These are phyloP conservation scores for Anniella stebbinsi DNA, from an alignment of 2,797 vertebrate species.

Conservation along the genomic window DNA sequence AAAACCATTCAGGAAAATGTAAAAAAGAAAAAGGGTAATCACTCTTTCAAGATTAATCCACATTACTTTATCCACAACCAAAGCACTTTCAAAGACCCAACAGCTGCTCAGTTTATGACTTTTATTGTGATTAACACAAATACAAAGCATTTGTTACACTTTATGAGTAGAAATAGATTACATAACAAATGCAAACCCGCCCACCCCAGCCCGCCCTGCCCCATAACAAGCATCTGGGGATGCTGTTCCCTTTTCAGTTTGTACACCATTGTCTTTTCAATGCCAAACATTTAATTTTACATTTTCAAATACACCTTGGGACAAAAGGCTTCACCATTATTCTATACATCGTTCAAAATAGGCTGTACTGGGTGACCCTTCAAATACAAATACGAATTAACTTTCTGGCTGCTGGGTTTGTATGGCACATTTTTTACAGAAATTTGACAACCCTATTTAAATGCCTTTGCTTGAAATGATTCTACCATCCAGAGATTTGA, in stretches of 20 bases:
- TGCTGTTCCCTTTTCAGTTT: background rate
- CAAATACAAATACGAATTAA: slow-evolving; percentile 1
- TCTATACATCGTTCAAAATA: slow-evolving; percentile 19
- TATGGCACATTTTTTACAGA: slow-evolving; percentile 11
- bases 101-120: slow-evolving; percentile 26
- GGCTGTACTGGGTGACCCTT: background rate
- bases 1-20: background rate
- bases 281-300: slow-evolving; percentile 37
- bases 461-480: background rate
- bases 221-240: background rate
- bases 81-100: slow-evolving; percentile 37
- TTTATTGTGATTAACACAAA: slow-evolving; percentile 46
- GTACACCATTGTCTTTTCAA: slow-evolving; percentile 31
- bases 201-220: background rate
- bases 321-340: slow-evolving; percentile 24
- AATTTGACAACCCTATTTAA: background rate
- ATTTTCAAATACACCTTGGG: slow-evolving; percentile 40
- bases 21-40: background rate
- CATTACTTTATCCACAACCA: slow-evolving; percentile 21
- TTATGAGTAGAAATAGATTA: slow-evolving; percentile 34
- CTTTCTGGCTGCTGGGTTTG: background rate
- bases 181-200: slow-evolving; percentile 22
- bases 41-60: slow-evolving; percentile 11
- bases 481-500: background rate
- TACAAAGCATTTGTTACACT: slow-evolving; percentile 8